These are phyloP conservation scores for Psilopsiagon aymara DNA, from an alignment of 2,113 vertebrate genomes.

Conservation along the genomic window DNA sequence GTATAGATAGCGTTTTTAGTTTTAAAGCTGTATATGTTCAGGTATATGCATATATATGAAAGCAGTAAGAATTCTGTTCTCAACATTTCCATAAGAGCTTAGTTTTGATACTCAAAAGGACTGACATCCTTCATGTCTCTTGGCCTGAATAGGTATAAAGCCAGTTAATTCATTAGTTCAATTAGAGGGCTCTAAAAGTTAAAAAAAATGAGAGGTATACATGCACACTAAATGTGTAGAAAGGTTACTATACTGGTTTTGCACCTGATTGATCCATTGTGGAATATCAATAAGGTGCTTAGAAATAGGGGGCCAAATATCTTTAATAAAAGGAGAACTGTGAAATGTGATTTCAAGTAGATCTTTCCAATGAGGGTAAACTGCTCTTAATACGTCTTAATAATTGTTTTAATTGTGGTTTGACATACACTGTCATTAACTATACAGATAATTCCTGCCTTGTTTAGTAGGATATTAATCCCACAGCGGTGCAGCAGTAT, in stretches of 20 bases:
- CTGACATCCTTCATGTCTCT: not conserved
- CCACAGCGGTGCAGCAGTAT: not conserved
- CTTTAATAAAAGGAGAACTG: not conserved
- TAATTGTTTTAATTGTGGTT: slow-evolving; percentile 45
- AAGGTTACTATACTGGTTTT: not conserved
- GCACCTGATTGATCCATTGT: not conserved
- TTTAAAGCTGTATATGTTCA: not conserved
- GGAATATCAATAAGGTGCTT: not conserved
- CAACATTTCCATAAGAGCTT: not conserved
- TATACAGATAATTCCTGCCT: not conserved
- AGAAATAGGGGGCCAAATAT: not conserved
- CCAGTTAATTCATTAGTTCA: not conserved
- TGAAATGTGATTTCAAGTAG: not conserved
- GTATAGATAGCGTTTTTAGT: not conserved
- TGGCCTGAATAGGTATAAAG: not conserved
- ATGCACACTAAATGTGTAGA: not conserved
- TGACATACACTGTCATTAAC: not conserved
- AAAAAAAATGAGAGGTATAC: not conserved
- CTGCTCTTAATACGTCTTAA: not conserved
- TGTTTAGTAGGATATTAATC: slow-evolving; percentile 8
- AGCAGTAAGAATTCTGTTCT: not conserved
- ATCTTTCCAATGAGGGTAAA: slow-evolving; percentile 10
- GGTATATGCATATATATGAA: not conserved
- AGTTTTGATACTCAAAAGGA: not conserved
- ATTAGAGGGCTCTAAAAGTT: not conserved